phyloP scores from a whole-genome alignment of 2,113 vertebrate species.

The Mormyrus lacerda region DNA sequence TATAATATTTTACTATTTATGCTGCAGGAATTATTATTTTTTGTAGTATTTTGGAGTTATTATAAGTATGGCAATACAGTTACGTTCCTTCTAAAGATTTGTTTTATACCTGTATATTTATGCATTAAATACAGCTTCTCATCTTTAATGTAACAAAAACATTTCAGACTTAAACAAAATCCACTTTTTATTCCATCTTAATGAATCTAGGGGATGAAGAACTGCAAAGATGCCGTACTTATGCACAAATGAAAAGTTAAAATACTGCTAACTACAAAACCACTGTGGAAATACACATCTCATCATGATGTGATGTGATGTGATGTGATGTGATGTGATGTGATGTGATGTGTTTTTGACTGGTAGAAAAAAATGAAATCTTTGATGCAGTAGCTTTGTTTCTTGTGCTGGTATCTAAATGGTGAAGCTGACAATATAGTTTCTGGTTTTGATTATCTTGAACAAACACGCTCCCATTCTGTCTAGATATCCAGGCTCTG shows the following conservation, averaged over 20 bases:
- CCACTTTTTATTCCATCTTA: neutral
- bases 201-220: neutral
- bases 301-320: no score
- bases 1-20: neutral
- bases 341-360: neutral
- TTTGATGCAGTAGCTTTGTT: neutral
- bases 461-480: neutral
- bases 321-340: no score
- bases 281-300: neutral
- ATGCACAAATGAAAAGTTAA: neutral
- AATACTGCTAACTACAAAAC: neutral
- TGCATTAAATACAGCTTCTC: neutral
- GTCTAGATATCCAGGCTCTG: neutral
- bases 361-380: neutral
- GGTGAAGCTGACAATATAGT: neutral
- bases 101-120: neutral
- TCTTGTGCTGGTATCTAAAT: neutral
- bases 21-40: neutral
- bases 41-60: neutral
- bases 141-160: neutral
- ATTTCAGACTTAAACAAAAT: neutral
- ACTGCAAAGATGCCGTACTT: neutral
- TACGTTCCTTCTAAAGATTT: neutral
- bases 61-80: neutral
- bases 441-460: neutral